A percentile compares a stretch with the other conserved stretches of the same genome.
These are phyloP conservation scores for Eurois occulta DNA, from an alignment of 2,888 invertebrate species.

Conservation along the genomic window DNA sequence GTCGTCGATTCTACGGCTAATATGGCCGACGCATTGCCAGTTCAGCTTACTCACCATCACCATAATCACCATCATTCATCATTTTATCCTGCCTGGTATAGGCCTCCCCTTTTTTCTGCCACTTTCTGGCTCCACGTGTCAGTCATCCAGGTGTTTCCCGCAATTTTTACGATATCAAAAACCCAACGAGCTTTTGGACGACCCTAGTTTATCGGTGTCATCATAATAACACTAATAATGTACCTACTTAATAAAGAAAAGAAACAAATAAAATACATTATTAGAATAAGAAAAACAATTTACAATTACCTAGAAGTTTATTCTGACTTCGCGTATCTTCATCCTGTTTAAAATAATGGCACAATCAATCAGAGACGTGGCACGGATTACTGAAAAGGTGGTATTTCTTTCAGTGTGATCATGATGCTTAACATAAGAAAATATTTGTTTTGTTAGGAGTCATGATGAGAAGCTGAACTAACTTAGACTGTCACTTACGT, in stretches of 20 bases:
- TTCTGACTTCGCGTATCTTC: slow-evolving; percentile 37
- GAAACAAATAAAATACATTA: background rate
- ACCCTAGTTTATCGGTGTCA: background rate
- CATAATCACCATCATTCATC: background rate
- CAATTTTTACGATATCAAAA: background rate
- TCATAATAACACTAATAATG: background rate
- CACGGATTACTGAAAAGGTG: slow-evolving; percentile 15
- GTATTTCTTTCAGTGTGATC: slow-evolving; percentile 12
- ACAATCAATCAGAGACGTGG: slow-evolving; percentile 43
- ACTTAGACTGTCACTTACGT: too few relatives aligned
- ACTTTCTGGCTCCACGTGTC: background rate
- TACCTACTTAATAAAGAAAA: background rate
- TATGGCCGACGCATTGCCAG: too few relatives aligned
- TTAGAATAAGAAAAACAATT: background rate
- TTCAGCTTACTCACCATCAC: background rate
- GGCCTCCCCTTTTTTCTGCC: background rate
- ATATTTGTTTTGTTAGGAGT: background rate
- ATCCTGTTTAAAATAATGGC: slow-evolving; percentile 46
- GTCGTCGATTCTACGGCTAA: too few relatives aligned
- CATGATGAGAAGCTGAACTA: background rate
- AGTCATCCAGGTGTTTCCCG: background rate
- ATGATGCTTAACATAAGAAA: background rate
- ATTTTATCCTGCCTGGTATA: background rate
- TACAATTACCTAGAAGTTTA: background rate
- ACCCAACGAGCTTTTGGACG: background rate